Base-by-base conservation (phyloP, 2,888 invertebrate genomes). In the Crocallis elinguaria region DNA sequence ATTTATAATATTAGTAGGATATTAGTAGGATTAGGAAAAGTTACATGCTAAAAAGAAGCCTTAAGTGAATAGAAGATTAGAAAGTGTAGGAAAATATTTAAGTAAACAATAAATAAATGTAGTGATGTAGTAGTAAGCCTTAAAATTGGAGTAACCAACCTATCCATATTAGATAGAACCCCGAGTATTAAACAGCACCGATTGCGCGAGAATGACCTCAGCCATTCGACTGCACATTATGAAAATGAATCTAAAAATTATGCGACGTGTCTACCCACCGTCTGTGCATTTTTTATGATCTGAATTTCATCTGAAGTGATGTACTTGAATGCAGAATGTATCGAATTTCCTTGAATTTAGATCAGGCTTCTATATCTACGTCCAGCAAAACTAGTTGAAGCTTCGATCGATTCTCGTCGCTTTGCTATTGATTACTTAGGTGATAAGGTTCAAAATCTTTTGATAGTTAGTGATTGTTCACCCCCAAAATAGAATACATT, bases 301-400 rank as follows among this genome's bases (percentile, higher is more conserved):
- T 86, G 82, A 86, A 84, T 84, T 84, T 84, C 75, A 84, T 83
- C 74, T 73, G 62, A 67, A 75, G 71, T 77, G 77, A 85, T 86
- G 86, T 88, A 87, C 87, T 88, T 83, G 79, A 83, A 74, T 89
- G 88, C 89, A 88, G 83, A 88, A 84, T 82, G 74, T 82, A 79
- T 84, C 76, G 73, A 83, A 87, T 88, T 89, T 89, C 89, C 88
- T 91, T 91, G 90, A 91, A 91, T 91, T 90, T 91, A 86, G 82
- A 91, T 87, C 75, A 84, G 83, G 49, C 55, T 73, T 66, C 73
- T 84, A 66, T 65, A 72, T 84, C 81, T 84, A 72, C 65, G 79
- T 82, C 78, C 77, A 65, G 69, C 67, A 69, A 70, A 63, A 67
- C 67, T 64, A 63, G 64, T 67, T 58, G 32, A 51, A 50, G 49